Evolutionary conservation across 2,797 vertebrate species (phyloP), one percentile per base, ranked within the genome.

Genomic region (Melanogrammus aeglefinus): DNA sequence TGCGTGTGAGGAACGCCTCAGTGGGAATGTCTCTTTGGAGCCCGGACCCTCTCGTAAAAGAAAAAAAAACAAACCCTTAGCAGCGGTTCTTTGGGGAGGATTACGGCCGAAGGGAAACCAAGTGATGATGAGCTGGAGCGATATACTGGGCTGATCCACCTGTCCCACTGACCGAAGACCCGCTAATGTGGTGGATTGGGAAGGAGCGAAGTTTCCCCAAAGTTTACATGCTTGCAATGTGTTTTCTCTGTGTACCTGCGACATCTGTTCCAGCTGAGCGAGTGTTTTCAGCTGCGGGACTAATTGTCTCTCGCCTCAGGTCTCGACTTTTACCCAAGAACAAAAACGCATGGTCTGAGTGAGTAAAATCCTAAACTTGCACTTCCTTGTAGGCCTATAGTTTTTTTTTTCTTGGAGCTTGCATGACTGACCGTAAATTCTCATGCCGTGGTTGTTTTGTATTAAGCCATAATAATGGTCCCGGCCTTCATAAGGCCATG

Each of bases 401-500:
- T 51, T 63, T 63, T 16, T 63, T 63, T 63, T 63, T 16, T 63
- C n/a, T 16, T 63, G 57, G 57, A 63, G 57, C 57, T 63, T 63
- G n/a, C 57, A 38, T 63, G 57, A 63, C 57, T 63, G 57, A 63
- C 14, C 57, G 57, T 63, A 63, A n/a, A n/a, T n/a, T n/a, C n/a
- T 16, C 14, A 63, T 63, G 57, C n/a, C n/a, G 57, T 63, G 57
- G 14, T 63, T 63, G 57, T 63, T 63, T 16, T 63, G 14, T n/a
- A 63, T 63, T 63, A 63, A 63, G 57, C 57, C 57, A 63, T 63
- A 63, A 16, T 63, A n/a, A n/a, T 63, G n/a, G 14, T 63, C 57
- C 57, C 57, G 57, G 57, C 57, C n/a, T 63, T 63, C 57, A 63
- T 63, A 63, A 63, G 57, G 57, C 57, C 57, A 63, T 16, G 57